Percentiles rank a stretch among this genome's conserved stretches.
Evolutionary conservation across 2,888 invertebrate species (phyloP).

Genomic region (Baccha elongata): DNA sequence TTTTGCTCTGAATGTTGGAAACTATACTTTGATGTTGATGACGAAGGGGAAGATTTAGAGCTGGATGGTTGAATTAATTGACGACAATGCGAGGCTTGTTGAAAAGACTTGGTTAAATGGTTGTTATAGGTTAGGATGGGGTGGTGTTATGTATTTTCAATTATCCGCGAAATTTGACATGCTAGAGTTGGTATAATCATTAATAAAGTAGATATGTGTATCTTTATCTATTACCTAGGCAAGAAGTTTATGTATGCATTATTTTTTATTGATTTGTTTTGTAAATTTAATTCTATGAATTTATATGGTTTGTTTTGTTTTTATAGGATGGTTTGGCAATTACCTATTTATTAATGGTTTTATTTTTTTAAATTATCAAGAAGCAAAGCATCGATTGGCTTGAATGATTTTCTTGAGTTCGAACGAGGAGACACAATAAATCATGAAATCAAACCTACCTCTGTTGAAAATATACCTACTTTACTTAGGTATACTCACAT

Average conservation of each 20-base stretch:
- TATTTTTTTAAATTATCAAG: too few relatives aligned
- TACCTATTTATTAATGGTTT: too few relatives aligned
- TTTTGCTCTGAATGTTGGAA: background rate
- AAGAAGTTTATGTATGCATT: background rate
- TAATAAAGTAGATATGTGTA: slow-evolving; percentile 3
- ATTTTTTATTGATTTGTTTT: slow-evolving; percentile 1
- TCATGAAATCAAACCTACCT: too few relatives aligned
- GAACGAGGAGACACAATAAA: too few relatives aligned
- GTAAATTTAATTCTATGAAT: background rate
- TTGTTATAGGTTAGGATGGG: slow-evolving; percentile 17
- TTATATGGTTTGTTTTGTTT: too few relatives aligned
- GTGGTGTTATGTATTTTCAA: slow-evolving; percentile 69
- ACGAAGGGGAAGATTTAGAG: slow-evolving; percentile 33
- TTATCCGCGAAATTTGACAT: slow-evolving; percentile 43
- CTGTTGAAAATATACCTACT: too few relatives aligned
- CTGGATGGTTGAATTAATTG: slow-evolving; percentile 65
- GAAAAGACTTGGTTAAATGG: slow-evolving; percentile 62
- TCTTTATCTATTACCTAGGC: background rate
- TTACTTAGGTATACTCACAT: too few relatives aligned
- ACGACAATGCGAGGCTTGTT: slow-evolving; percentile 63
- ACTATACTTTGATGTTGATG: background rate
- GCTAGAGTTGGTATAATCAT: slow-evolving; percentile 31
- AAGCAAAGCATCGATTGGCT: too few relatives aligned
- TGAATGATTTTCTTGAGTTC: too few relatives aligned
- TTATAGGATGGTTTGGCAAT: too few relatives aligned